Conservation (phyloP, 2,888 invertebrate genomes). For the Cephus pulcher region DNA sequence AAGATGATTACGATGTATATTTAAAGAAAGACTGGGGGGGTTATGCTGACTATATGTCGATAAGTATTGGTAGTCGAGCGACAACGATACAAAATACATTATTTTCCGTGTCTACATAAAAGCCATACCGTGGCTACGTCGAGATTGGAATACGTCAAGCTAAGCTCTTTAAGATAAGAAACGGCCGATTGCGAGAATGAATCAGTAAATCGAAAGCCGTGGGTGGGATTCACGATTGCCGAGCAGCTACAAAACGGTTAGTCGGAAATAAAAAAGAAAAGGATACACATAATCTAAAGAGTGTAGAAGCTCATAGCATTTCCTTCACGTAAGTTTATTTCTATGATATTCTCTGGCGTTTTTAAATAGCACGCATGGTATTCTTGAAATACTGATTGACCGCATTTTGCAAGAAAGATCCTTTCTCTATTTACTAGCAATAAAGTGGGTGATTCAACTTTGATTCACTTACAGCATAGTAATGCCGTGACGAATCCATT, state of each 20-base stretch:
- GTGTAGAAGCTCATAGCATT: background rate
- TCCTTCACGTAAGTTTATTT: background rate
- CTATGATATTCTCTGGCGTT: background rate
- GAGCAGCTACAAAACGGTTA: background rate
- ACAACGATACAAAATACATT: background rate
- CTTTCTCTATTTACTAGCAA: background rate
- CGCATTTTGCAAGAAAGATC: background rate
- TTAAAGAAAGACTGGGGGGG: too few species aligned
- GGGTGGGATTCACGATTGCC: slow-evolving; percentile 3
- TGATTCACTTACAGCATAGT: background rate
- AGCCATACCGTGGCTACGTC: background rate
- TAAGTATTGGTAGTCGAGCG: background rate
- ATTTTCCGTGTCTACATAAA: background rate
- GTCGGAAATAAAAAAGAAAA: background rate
- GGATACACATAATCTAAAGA: background rate
- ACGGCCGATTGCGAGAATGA: slow-evolving; percentile 32
- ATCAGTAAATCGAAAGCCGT: slow-evolving; percentile 33
- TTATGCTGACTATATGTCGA: background rate
- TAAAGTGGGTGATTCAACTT: background rate
- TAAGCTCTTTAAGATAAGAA: slow-evolving; percentile 35
- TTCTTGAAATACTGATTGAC: background rate
- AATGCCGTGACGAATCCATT: background rate
- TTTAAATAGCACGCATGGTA: background rate
- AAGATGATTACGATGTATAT: too few species aligned
- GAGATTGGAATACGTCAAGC: slow-evolving; percentile 15